Base-by-base conservation (phyloP, 2,113 vertebrate species). In the Oncorhynchus keta region DNA sequence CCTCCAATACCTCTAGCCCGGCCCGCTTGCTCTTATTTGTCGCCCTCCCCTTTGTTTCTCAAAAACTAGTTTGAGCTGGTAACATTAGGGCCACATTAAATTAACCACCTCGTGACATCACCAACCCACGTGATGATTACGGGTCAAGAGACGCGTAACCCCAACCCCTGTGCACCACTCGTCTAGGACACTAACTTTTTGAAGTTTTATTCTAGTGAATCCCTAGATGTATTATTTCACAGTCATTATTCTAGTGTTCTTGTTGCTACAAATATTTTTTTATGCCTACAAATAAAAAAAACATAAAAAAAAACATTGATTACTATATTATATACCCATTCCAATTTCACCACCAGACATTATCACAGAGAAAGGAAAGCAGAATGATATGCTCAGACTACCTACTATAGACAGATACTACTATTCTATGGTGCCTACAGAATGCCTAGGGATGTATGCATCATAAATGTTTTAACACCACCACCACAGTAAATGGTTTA, bases 1-100 rank as follows among this genome's bases (percentile, higher is more conserved):
- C 30, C 67, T 35, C 26, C 11, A 24, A 70, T 51, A 68, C 68
- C 66, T 68, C 8, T 62, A 22, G 62, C 35, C 30, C 26, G 55
- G 49, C 71, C 64, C 77, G 51, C 73, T 51, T 39, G 28, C 65
- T 12, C 13, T 30, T n/a, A 24, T 35, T 65, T 57, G 22, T 62
- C 49, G 0, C 24, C 45, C n/a, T 79, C 39, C 87, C 18, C 94
- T 93, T 93, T 95, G 93, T 94, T 92, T 93, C 90, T 55, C 87
- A 84, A 86, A 87, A 93, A 92, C 91, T 90, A 89, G 90, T 93
- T 90, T 90, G 81, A 89, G 88, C 90, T 92, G 89, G 92, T 92
- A 92, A 89, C 90, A 90, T 88, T 90, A 76, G 88, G 13, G 70
- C 24, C 32, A 68, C 62, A 73, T 86, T 84, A 85, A 86, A 87